Evolutionary conservation across 2,888 invertebrate species (phyloP).

Genomic region (Hymenopus coronatus): DNA sequence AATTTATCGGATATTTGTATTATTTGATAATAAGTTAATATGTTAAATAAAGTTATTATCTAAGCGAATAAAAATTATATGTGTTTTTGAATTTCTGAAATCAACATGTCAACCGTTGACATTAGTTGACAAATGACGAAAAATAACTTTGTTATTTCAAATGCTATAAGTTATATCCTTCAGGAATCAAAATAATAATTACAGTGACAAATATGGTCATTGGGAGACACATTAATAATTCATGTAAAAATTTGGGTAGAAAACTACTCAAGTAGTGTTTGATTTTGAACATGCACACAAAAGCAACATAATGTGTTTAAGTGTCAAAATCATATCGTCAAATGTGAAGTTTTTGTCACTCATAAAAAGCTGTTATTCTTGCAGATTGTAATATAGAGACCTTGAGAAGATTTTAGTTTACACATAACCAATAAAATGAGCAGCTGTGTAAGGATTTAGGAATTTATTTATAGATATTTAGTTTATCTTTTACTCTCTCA

Average conservation of each 20-base stretch:
- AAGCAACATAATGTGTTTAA: too few species aligned
- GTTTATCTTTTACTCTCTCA: too few species aligned
- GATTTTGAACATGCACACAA: background rate
- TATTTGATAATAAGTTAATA: background rate
- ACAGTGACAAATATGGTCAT: background rate
- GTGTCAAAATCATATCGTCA: too few species aligned
- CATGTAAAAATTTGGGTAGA: background rate
- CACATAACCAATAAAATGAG: too few species aligned
- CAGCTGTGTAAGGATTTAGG: too few species aligned
- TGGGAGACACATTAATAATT: background rate
- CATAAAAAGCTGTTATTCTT: too few species aligned
- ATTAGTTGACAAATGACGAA: background rate
- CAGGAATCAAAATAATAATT: background rate
- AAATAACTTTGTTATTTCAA: background rate
- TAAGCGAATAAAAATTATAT: background rate
- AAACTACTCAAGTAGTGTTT: background rate
- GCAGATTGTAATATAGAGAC: too few species aligned
- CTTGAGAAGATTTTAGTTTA: too few species aligned
- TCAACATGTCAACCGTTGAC: background rate
- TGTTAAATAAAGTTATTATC: background rate
- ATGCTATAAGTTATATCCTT: background rate
- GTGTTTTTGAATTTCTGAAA: background rate
- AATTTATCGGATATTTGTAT: background rate
- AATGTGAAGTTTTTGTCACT: too few species aligned
- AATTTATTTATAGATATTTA: too few species aligned